A percentile compares a stretch with the other conserved stretches of the same genome.
phyloP scores from a whole-genome alignment of 2,797 vertebrate genomes.

The Hylomyscus alleni region DNA sequence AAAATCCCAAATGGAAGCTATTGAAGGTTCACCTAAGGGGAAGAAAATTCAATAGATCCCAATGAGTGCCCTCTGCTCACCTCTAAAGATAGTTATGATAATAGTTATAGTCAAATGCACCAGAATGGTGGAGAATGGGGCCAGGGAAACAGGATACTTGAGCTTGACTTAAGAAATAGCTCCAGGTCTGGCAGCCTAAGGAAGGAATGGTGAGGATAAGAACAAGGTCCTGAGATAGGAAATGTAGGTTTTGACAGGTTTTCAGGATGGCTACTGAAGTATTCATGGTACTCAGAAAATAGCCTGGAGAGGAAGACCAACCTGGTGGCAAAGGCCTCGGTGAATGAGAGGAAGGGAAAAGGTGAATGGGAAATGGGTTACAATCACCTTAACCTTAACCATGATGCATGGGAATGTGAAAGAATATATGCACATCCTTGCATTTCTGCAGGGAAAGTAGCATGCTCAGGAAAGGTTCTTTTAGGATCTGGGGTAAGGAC shows the following conservation, averaged over 20 bases:
- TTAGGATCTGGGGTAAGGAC: neutral
- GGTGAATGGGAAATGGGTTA: neutral
- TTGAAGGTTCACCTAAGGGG: neutral
- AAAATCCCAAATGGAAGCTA: neutral
- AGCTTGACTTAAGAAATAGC: neutral
- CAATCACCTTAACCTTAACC: neutral
- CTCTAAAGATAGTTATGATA: neutral
- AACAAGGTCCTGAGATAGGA: neutral
- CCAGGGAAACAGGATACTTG: neutral
- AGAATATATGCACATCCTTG: neutral
- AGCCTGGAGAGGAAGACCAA: neutral
- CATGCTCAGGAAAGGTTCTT: neutral
- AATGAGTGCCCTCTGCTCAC: neutral
- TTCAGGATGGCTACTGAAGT: neutral
- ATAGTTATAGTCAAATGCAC: neutral
- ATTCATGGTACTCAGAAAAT: neutral
- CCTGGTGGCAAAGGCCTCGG: neutral
- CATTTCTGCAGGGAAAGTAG: neutral
- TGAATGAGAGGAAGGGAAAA: neutral
- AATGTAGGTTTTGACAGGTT: neutral
- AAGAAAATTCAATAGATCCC: neutral
- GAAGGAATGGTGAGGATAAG: neutral
- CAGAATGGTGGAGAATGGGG: neutral
- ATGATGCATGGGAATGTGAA: neutral
- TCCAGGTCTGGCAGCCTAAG: neutral